phyloP scores from a whole-genome alignment of 2,797 vertebrate species.

The Poecilia gillii region DNA sequence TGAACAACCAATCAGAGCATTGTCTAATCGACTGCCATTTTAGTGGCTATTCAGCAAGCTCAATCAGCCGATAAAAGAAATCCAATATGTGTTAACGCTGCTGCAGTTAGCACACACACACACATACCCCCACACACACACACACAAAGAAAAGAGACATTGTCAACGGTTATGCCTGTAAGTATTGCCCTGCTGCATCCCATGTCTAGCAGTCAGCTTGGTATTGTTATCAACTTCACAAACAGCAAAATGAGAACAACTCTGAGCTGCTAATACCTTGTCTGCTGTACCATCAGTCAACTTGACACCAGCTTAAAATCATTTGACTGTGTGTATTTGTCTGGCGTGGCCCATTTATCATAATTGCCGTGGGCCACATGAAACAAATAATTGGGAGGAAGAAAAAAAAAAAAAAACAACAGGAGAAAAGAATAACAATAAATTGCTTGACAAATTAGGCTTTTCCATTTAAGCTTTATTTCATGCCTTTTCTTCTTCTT shows the following conservation, averaged over 20 bases:
- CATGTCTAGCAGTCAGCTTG: slow-evolving; percentile 12
- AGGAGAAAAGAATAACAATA: not conserved
- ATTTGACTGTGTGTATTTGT: slow-evolving; percentile 48
- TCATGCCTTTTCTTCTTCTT: slow-evolving; percentile 11
- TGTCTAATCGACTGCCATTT: slow-evolving; percentile 6
- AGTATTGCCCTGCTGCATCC: slow-evolving; percentile 10
- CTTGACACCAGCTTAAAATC: slow-evolving; percentile 47
- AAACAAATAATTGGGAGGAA: slow-evolving; percentile 40
- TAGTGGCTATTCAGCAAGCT: not conserved
- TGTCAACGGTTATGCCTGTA: not conserved
- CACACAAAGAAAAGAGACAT: not conserved
- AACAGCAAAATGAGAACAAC: slow-evolving; percentile 26
- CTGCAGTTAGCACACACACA: not conserved
- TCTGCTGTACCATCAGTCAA: slow-evolving; percentile 54
- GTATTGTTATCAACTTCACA: slow-evolving; percentile 29
- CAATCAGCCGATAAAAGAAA: slow-evolving; percentile 6
- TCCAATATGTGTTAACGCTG: not conserved
- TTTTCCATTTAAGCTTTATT: slow-evolving; percentile 25
- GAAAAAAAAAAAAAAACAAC: not conserved
- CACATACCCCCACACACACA: too few relatives aligned
- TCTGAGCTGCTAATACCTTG: slow-evolving; percentile 41
- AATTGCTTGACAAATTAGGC: slow-evolving; percentile 22
- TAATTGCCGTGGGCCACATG: slow-evolving; percentile 26
- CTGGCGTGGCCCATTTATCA: slow-evolving; percentile 57
- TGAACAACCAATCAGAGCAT: slow-evolving; percentile 3